These are phyloP conservation scores for Yponomeuta plumbellus DNA, from an alignment of 2,888 invertebrate species.

Conservation along the genomic window DNA sequence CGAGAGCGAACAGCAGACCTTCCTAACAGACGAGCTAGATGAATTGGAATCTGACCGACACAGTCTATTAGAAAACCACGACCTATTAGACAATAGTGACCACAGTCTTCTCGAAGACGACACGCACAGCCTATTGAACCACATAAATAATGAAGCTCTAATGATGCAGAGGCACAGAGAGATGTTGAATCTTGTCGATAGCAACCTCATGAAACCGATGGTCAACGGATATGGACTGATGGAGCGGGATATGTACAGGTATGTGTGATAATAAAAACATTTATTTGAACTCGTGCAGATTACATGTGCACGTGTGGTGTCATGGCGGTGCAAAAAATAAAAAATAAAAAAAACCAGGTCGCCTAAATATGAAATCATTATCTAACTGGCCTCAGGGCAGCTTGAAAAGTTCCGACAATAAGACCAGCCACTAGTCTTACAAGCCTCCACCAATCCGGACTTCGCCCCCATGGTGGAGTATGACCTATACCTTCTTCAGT, in stretches of 20 bases:
- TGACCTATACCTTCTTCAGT: no score
- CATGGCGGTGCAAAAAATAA: no score
- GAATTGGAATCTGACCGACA: conserved; percentile 71
- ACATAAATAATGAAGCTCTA: conserved; percentile 53
- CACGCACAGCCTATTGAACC: conserved; percentile 57
- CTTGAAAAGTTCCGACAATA: no score
- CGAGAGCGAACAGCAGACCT: conserved; percentile 51
- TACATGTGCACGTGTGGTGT: no score
- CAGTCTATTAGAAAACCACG: conserved; percentile 66
- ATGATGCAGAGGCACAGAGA: conserved; percentile 64
- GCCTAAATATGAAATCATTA: no score
- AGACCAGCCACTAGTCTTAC: no score
- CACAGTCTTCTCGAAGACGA: conserved; percentile 66
- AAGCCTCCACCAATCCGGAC: no score
- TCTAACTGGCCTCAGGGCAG: no score
- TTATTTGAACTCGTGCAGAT: no score
- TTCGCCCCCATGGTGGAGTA: no score
- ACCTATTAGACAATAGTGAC: conserved; percentile 63
- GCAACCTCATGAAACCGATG: conserved; percentile 52
- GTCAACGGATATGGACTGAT: conserved; percentile 60
- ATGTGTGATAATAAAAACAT: conserved; percentile 56
- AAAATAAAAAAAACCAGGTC: no score
- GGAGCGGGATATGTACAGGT: conserved; percentile 60
- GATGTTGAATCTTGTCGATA: conserved; percentile 60
- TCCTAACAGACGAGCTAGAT: conserved; percentile 60